Base-by-base conservation (phyloP, 2,797 vertebrate genomes). In the Sarcophilus harrisii region DNA sequence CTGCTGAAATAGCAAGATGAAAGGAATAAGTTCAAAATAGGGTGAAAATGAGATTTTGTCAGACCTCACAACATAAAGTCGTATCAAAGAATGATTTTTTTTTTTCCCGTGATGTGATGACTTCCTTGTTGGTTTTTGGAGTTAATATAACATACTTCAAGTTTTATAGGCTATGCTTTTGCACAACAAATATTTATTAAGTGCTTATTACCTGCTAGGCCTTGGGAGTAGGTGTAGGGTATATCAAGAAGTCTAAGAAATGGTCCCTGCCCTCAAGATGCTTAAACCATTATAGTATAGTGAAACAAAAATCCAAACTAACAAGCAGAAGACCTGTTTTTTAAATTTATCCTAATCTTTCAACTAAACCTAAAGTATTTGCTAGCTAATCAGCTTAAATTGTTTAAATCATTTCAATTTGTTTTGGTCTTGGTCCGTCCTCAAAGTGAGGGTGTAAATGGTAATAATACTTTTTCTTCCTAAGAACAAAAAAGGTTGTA, bases 41-140 rank as follows among this genome's bases (percentile, higher is more conserved):
- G 54, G 49, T 90, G 28, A 57, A 93, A 92, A 92, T 90, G 58
- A n/a, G 30, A 57, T 49, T 2, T 16, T 59, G 2, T 54, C 90
- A 55, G 38, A 91, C 91, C 28, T 10, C n/a, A 66, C 38, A 14
- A 95, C 18, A n/a, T 57, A 96, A 91, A 91, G 57, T 96, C 97
- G 81, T 73, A 94, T 93, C 73, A 18, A 13, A 93, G 73, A 38
- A 57, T 73, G 21, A 94, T 97, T 96, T 93, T 94, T 98, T 94
- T 98, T 97, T 96, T 96, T 81, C 4, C 49, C n/a, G 12, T 81
- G 45, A 81, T 91, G 5, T 91, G 92, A 21, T 97, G 57, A n/a
- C 0, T 0, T 24, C 24, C 97, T 94, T 97, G 93, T 94, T 93
- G 96, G 73, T 96, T 89, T 92, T 94, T 11, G 93, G 91, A 49